phyloP scores from a whole-genome alignment of 2,797 vertebrate genomes.

The Mycteria americana region DNA sequence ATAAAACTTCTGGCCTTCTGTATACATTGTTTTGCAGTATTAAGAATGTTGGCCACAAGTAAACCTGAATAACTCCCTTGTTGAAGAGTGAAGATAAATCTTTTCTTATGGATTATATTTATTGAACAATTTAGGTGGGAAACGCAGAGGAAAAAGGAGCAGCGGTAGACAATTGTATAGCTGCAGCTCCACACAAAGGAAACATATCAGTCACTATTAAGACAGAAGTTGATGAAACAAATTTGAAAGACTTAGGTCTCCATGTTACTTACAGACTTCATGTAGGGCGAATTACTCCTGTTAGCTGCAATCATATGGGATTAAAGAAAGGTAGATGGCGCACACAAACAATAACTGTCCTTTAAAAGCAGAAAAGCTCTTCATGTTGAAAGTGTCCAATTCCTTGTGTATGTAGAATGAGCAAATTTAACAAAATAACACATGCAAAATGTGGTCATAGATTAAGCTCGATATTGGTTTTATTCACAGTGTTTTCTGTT shows the following conservation, averaged over 20 bases:
- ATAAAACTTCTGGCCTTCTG: not conserved
- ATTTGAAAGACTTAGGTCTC: slow-evolving; percentile 31
- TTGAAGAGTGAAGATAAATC: not conserved
- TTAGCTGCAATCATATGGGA: not conserved
- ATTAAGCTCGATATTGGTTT: not conserved
- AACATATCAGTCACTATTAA: slow-evolving; percentile 43
- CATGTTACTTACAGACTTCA: slow-evolving; percentile 1
- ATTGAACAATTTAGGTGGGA: slow-evolving; percentile 16
- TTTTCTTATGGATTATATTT: slow-evolving; percentile 12
- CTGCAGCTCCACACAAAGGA: slow-evolving; percentile 13
- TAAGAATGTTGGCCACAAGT: not conserved
- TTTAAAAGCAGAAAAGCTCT: slow-evolving; percentile 1
- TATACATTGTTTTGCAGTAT: not conserved
- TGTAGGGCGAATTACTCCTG: not conserved
- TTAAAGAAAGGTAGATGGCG: not conserved
- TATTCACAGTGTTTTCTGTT: not conserved
- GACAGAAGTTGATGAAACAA: slow-evolving; percentile 28
- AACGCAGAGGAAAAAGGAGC: slow-evolving; percentile 23
- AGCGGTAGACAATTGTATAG: not conserved
- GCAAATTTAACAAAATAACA: not conserved
- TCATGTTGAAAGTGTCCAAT: not conserved
- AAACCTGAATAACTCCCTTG: slow-evolving; percentile 29
- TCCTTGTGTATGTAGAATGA: not conserved
- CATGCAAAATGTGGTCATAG: not conserved
- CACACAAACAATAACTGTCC: not conserved